Evolutionary conservation across 1,140 invertebrate species (phyloP), one percentile per base, ranked within the genome.

Genomic region (Drosophila parvula): DNA sequence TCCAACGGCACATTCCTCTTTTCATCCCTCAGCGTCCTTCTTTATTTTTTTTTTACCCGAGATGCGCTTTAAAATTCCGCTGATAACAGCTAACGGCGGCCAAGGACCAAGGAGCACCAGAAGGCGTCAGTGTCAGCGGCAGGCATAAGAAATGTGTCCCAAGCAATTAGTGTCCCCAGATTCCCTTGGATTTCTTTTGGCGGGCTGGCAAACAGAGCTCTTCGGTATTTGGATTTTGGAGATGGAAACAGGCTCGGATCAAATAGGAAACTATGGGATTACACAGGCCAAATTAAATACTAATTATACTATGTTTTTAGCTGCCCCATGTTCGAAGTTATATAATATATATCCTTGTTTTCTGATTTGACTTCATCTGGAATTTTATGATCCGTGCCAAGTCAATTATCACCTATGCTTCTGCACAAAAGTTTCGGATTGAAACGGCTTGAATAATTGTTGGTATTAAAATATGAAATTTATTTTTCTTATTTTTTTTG

Each of bases 1-100:
- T 79, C 83, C 82, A 75, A 71, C 53, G 68, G 78, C 47, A 41
- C 63, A 62, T 56, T 59, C 60, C 44, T 45, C 43, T 38, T 44
- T 48, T 53, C 40, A n/a, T 47, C 32, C 8, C 30, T 28, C 40
- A 36, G 40, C 9, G 16, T 45, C n/a, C 16, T 41, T 34, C 38
- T 22, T 27, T 14, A 28, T 40, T 38, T 61, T 57, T 47, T 45
- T 56, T 58, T 61, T 70, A 61, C 62, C 32, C 53, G 63, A 79
- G 83, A 86, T 86, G 83, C 64, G 79, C 83, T 83, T 83, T 86
- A 88, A 86, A 86, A 88, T 86, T 88, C 84, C 83, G 58, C 84
- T 86, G 83, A 86, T 86, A 86, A 86, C 67, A 68, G 83, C 67
- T 53, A 47, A 64, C 67, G 64, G 80, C 63, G 62, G 47, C 28